Evolutionary conservation across 2,888 invertebrate species (phyloP), one percentile per base, ranked within the genome.

Genomic region (Kryphioiulus occultus): DNA sequence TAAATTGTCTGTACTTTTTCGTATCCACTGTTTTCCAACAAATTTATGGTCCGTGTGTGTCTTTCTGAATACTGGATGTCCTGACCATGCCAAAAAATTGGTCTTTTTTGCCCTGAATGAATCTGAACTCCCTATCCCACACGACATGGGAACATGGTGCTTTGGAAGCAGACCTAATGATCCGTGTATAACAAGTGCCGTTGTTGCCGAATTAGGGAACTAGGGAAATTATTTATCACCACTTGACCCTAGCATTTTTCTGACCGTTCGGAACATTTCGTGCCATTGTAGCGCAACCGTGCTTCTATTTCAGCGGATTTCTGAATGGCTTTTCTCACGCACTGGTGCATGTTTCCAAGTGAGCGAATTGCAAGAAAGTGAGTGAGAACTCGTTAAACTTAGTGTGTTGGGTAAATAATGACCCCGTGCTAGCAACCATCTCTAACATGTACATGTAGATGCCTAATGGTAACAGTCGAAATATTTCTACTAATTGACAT

Each of bases 361-460:
- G 26, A 26, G 22, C n/a, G 26, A 68, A 68, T 68, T 68, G 68
- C 68, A 68, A 68, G 68, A 68, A 68, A 68, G 68, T 68, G 68
- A 68, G 26, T 68, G 68, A 68, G 68, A 68, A 68, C 9, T 68
- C 68, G 68, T 68, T 68, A 68, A 68, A 68, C 68, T 68, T 9
- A 68, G 22, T 22, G 9, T 68, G 26, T 68, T 68, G 26, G 26
- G 68, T 68, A 68, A 68, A 26, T 68, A 68, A 68, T 68, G 68
- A 68, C 68, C 68, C 68, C 68, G 26, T 17, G 47, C 19, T 47
- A 3, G 10, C 15, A 47, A 47, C 47, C n/a, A 5, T 26, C 59
- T 59, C n/a, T n/a, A n/a, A n/a, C n/a, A n/a, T n/a, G n/a, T n/a
- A n/a, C n/a, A n/a, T n/a, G 3, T 59, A n/a, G 59, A 19, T 59